Evolutionary conservation across 2,888 invertebrate species (phyloP), one percentile per base, ranked within the genome.

Genomic region (Scaeva pyrastri): DNA sequence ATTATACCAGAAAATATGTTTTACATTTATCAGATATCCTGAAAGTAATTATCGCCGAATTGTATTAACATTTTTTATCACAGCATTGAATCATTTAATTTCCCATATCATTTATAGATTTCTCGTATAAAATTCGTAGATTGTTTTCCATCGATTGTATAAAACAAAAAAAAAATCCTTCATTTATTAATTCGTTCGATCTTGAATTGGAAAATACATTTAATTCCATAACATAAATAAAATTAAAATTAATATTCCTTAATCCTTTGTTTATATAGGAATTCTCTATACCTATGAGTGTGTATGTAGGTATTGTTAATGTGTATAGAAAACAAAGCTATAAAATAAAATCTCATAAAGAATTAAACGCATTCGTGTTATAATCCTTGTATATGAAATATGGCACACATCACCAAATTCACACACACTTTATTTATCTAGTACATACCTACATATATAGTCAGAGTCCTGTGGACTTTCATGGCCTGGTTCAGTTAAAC

Each of bases 321-420:
- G 10, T 12, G 12, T 11, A 39, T 21, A 21, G 6, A 23, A 21
- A 21, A 12, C 23, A 5, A 50, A 26, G 52, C n/a, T 52, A 77
- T 66, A 60, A 82, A 82, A 68, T 50, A 73, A 77, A 77, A 68
- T 72, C 64, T 36, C 82, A 71, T 68, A 77, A 68, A 68, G 62
- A 58, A 84, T 79, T 84, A 75, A 84, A 64, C 41, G 56, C 55
- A 58, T 43, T 64, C 48, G 52, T 78, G 43, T 43, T 64, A 43
- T 70, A 74, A 84, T 84, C 83, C 79, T 79, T 75, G n/a, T n/a
- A n/a, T n/a, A 66, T 84, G 58, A 79, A 84, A 84, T 71, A 84
- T 79, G 70, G 48, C 79, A 31, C n/a, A 56, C 62, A 64, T 75
- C 71, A 74, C 21, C 39, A 58, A 36, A 21, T 55, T 39, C 62